Conservation (phyloP, 2,888 invertebrate genomes). For the Zootermopsis nevadensis region DNA sequence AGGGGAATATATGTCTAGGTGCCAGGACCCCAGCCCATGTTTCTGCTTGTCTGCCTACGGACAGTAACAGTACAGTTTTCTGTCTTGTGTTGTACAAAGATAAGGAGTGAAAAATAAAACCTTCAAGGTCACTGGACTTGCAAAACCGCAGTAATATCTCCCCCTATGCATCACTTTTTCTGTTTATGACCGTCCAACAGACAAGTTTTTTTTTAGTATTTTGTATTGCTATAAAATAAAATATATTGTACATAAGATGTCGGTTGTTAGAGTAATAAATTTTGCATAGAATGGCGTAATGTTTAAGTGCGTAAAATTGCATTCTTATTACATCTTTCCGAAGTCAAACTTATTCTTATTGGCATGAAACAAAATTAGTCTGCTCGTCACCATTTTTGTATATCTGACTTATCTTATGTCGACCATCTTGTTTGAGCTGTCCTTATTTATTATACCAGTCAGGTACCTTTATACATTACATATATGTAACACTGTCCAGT, state of each 20-base stretch:
- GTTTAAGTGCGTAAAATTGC: background rate
- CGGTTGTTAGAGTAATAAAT: background rate
- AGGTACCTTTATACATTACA: too few relatives aligned
- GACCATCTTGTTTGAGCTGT: background rate
- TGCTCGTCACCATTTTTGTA: background rate
- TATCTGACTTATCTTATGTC: background rate
- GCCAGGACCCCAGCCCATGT: too few relatives aligned
- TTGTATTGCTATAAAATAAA: slow-evolving; percentile 7
- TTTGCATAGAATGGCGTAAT: background rate
- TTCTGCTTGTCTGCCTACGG: too few relatives aligned
- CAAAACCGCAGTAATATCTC: background rate
- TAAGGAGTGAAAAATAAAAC: background rate
- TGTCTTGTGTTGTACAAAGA: background rate
- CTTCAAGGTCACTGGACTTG: background rate
- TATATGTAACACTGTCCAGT: background rate
- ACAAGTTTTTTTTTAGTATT: background rate
- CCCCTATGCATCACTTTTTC: background rate
- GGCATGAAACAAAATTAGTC: background rate
- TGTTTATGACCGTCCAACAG: background rate
- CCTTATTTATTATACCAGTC: background rate
- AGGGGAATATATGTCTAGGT: too few relatives aligned
- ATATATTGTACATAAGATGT: background rate
- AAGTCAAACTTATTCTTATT: background rate
- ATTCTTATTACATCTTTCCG: background rate
- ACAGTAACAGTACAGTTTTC: background rate